phyloP scores from a whole-genome alignment of 2,113 vertebrate species.

The Pseudolaguvia tuberculata region DNA sequence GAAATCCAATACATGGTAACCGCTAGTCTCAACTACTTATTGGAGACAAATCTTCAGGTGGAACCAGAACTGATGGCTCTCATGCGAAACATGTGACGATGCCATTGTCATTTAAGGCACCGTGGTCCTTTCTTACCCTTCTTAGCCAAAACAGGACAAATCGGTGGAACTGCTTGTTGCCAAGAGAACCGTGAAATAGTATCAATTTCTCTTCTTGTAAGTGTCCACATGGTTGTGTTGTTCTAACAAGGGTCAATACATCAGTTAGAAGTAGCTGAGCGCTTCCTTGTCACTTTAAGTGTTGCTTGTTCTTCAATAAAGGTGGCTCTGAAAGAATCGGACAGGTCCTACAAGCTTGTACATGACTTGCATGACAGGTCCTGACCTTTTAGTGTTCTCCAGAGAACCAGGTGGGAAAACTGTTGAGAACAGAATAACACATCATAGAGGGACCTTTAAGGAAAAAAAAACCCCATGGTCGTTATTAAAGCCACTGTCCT shows the following conservation, averaged over 20 bases:
- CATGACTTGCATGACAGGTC: background rate
- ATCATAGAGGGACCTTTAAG: background rate
- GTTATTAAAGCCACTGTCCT: background rate
- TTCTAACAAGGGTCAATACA: background rate
- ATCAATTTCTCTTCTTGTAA: background rate
- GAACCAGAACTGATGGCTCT: too few species aligned
- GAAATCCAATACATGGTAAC: too few species aligned
- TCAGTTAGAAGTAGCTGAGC: background rate
- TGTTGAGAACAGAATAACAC: background rate
- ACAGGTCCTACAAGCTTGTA: slow-evolving; percentile 19
- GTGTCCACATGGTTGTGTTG: background rate
- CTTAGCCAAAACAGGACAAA: background rate
- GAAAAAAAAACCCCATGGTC: background rate
- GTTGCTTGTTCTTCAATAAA: slow-evolving; percentile 11
- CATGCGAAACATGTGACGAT: too few species aligned
- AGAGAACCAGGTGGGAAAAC: background rate
- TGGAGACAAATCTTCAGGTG: too few species aligned
- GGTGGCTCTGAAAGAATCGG: background rate
- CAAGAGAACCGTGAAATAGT: background rate
- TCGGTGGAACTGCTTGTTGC: background rate
- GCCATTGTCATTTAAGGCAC: too few species aligned
- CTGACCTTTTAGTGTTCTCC: slow-evolving; percentile 11
- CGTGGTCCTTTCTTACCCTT: too few species aligned
- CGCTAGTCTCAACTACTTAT: too few species aligned
- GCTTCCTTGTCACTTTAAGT: background rate